Base-by-base conservation (phyloP, 2,888 invertebrate species). In the Melitaea athalia region DNA sequence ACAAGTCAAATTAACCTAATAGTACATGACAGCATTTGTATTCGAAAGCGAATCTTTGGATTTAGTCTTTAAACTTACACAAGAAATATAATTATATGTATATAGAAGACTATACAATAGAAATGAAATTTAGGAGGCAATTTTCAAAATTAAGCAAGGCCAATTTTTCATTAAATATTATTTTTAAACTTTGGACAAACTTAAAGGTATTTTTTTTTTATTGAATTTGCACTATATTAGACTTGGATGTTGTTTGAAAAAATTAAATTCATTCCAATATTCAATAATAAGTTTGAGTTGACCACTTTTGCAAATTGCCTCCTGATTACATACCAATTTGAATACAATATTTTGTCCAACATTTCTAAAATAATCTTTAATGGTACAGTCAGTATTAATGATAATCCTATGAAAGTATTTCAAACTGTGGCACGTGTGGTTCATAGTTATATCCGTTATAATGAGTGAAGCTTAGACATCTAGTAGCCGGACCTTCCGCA, bases 381-480 rank as follows among this genome's bases (percentile, higher is more conserved):
- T 43, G 50, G 42, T 64, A 43, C 42, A 42, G 33, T 52, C 17
- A 60, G 14, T 45, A 60, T 53, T 38, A 12, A 12, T 38, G 52
- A 66, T 45, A 53, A 53, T 33, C 77, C 83, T 88, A 89, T 76
- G 86, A 87, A 71, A 89, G 75, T 57, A 91, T 81, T 85, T 93
- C 93, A 75, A 88, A 88, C 63, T 90, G 89, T 63, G 90, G 88
- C 77, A 90, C 81, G 72, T 92, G 82, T 3, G 89, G 89, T 79
- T 93, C 93, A 73, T 85, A 92, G 59, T 87, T 81, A 72, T 92
- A 93, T 33, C 91, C 89, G 71, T 90, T 91, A 70, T 88, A 92
- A 76, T 89, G 89, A 49, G 91, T 92, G 72, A 93, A 93, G 75
- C 91, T 92, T 43, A 93, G 78, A 71, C 86, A 82, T 42, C 86